Base-by-base conservation (phyloP, 2,113 vertebrate genomes). In the Macroglossus sobrinus region DNA sequence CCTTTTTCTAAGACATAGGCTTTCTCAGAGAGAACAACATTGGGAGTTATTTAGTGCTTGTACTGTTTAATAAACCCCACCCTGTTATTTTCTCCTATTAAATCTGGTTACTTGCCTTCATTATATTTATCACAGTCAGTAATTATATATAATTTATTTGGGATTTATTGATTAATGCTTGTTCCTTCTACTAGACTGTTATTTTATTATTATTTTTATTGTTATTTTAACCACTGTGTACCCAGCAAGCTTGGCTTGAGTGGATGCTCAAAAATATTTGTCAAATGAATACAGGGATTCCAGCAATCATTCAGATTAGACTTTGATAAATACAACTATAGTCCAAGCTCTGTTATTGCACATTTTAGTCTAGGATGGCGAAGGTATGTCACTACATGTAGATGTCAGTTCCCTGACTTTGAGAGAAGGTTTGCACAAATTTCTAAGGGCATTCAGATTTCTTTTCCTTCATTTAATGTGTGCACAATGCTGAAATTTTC, bases 61-160 rank as follows among this genome's bases (percentile, higher is more conserved):
- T 0, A 22, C 53, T 92, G 11, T 76, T 76, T 78, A 82, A 57
- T 74, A 89, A 94, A 57, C 40, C 55, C 28, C 33, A 45, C 6
- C 22, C 33, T 74, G 24, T 76, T 84, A 71, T 63, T 93, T 10
- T 93, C 35, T 82, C 45, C 89, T 82, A 86, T 24, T 68, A 93
- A 93, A 68, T 88, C 33, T 13, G 89, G 74, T 76, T 81, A 71
- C 35, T 93, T 92, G 19, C 30, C 74, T 95, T 93, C 69, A 69
- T 94, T 75, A 24, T 80, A 89, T 76, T 95, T 84, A 75, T 94
- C 28, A 74, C 68, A 88, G 50, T 91, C 86, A 87, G 12, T 86
- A 89, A 82, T 94, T 80, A 87, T 50, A 75, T 69, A 71, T 18
- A 59, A 24, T 91, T 91, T 97, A 79, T 82, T 96, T 94, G 78